These are phyloP conservation scores for Halocaridina rubra DNA, from an alignment of 2,888 invertebrate species.

Conservation along the genomic window DNA sequence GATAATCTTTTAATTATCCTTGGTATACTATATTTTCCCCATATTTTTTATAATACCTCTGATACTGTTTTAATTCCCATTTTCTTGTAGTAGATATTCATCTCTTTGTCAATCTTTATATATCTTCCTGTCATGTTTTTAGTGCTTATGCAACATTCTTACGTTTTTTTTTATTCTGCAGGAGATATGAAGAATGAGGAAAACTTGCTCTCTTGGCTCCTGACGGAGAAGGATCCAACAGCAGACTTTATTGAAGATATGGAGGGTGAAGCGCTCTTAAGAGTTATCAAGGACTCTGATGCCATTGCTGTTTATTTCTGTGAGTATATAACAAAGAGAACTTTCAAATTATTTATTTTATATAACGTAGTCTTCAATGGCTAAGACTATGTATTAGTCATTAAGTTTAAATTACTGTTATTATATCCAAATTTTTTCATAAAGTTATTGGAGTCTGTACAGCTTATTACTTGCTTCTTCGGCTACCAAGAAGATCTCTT, in stretches of 20 bases:
- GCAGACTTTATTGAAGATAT: slow-evolving; percentile 90
- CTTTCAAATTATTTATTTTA: no score
- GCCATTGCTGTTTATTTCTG: slow-evolving; percentile 92
- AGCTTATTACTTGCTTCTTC: no score
- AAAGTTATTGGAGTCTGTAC: no score
- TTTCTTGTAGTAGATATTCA: neutral
- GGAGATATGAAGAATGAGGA: slow-evolving; percentile 68
- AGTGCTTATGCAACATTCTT: no score
- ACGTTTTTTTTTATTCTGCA: slow-evolving; percentile 53
- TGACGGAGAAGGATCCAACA: slow-evolving; percentile 91
- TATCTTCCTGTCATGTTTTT: no score
- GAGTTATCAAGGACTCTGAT: slow-evolving; percentile 82
- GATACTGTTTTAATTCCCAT: neutral
- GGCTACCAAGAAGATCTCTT: no score
- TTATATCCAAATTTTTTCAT: no score
- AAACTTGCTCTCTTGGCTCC: slow-evolving; percentile 84
- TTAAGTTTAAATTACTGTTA: no score
- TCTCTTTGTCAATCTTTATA: neutral
- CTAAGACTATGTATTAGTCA: no score
- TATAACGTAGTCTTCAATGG: no score
- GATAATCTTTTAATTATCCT: no score
- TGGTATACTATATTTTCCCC: no score
- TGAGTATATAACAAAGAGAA: slow-evolving; percentile 78
- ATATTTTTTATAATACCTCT: neutral
- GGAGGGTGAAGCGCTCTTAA: slow-evolving; percentile 82